phyloP scores from a whole-genome alignment of 1,140 invertebrate species.

The Heliothis virescens region DNA sequence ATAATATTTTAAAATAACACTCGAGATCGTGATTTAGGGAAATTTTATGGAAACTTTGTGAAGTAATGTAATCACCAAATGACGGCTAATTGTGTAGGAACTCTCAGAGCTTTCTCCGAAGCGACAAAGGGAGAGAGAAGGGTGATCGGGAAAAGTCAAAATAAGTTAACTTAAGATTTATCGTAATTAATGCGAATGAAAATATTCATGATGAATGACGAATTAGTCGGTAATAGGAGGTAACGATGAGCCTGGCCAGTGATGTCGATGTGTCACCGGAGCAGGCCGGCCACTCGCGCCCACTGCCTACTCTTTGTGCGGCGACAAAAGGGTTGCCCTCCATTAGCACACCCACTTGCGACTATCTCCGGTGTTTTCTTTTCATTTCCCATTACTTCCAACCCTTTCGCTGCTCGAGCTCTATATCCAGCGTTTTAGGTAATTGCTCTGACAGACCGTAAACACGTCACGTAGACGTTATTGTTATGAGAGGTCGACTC shows the following conservation, averaged over 20 bases:
- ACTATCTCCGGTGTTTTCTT: slow-evolving; percentile 55
- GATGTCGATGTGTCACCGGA: background rate
- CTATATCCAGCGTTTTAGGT: slow-evolving; percentile 29
- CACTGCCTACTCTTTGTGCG: slow-evolving; percentile 38
- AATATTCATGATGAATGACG: background rate
- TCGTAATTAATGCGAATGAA: background rate
- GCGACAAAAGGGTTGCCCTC: slow-evolving; percentile 49
- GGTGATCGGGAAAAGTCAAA: slow-evolving; percentile 2
- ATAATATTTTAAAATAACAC: slow-evolving; percentile 50
- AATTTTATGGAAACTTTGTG: slow-evolving; percentile 1
- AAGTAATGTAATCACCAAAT: slow-evolving; percentile 45
- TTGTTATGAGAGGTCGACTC: slow-evolving; percentile 42
- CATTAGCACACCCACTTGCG: slow-evolving; percentile 48
- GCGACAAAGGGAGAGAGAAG: background rate
- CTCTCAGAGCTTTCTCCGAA: background rate
- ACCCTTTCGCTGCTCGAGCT: slow-evolving; percentile 37
- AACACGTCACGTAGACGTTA: slow-evolving; percentile 42
- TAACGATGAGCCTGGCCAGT: too few species aligned
- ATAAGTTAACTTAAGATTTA: background rate
- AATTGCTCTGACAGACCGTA: slow-evolving; percentile 44
- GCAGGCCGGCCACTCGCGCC: slow-evolving; percentile 4
- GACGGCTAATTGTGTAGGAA: slow-evolving; percentile 33
- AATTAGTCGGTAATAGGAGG: background rate
- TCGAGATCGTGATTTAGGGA: slow-evolving; percentile 7
- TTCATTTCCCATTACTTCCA: slow-evolving; percentile 49